Conservation (phyloP, 30 jellyfish, hydroid and myxozoan genomes). For the Aurelia aurita region DNA sequence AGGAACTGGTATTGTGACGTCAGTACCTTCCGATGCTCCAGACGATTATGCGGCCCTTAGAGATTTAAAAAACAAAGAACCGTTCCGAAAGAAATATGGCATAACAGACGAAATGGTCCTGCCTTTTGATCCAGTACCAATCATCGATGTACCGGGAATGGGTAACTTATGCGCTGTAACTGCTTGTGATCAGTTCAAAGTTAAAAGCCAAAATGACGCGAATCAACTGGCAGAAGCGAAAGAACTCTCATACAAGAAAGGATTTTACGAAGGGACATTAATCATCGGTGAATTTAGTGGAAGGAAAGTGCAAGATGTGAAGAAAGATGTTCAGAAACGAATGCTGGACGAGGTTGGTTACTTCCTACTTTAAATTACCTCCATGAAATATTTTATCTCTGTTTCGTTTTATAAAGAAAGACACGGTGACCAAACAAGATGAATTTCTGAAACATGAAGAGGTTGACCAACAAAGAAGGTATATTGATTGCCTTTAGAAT, state of each 20-base stretch:
- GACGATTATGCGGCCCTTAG: conserved; percentile 99
- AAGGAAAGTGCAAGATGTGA: conserved; percentile 95
- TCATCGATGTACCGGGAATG: conserved; percentile 92
- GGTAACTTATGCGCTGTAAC: conserved; percentile 95
- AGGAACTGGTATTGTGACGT: conserved; percentile 99
- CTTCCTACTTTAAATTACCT: neutral
- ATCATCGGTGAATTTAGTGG: conserved; percentile 87
- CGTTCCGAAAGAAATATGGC: conserved; percentile 87
- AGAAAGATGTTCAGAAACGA: conserved; percentile 78
- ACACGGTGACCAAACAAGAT: neutral
- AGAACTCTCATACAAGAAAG: conserved; percentile 92
- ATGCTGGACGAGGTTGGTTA: conserved; percentile 78
- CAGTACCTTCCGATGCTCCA: conserved; percentile 99
- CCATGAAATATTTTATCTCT: neutral
- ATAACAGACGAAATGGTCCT: conserved; percentile 96
- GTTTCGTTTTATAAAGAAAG: neutral
- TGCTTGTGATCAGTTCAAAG: conserved; percentile 94
- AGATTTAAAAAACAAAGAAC: conserved; percentile 93
- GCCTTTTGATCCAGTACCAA: conserved; percentile 94
- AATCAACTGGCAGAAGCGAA: conserved; percentile 95
- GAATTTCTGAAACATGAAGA: neutral
- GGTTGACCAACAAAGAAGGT: no score
- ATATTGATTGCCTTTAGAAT: no score
- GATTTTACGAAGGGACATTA: conserved; percentile 92
- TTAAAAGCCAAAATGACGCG: conserved; percentile 94